phyloP scores from a whole-genome alignment of 2,113 vertebrate genomes.

The Tor tambroides region DNA sequence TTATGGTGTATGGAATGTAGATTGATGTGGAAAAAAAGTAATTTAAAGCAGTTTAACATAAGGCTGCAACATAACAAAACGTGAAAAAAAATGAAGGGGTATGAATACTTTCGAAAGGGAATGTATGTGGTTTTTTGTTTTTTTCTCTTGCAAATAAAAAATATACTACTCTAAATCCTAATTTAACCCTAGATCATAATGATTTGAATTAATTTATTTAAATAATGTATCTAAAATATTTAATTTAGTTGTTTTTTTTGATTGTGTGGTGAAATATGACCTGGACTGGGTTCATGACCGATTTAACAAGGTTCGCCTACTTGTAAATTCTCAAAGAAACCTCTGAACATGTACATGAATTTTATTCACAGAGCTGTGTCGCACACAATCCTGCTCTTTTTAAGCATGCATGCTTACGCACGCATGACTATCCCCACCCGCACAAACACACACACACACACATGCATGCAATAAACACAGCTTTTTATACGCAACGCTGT shows the following conservation, averaged over 20 bases:
- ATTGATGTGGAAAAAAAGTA: too few relatives aligned
- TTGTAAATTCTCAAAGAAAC: background rate
- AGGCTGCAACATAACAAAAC: too few relatives aligned
- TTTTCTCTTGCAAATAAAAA: background rate
- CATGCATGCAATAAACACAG: background rate
- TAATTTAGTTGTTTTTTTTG: background rate
- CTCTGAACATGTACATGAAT: background rate
- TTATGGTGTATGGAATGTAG: too few relatives aligned
- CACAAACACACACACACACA: background rate
- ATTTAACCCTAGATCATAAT: background rate
- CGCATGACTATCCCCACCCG: background rate
- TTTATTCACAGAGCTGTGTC: background rate
- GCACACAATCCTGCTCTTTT: background rate
- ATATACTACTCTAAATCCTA: background rate
- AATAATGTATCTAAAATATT: background rate
- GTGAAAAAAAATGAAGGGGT: too few relatives aligned
- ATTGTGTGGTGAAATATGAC: background rate
- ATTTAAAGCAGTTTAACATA: too few relatives aligned
- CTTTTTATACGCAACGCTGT: background rate
- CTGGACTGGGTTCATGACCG: too few relatives aligned
- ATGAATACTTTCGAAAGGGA: too few relatives aligned
- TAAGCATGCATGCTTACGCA: conserved; percentile 14
- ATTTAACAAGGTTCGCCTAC: background rate
- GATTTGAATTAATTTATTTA: background rate
- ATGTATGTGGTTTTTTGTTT: too few relatives aligned